Base-by-base conservation (phyloP, 2,113 vertebrate species). In the Toxostoma redivivum region DNA sequence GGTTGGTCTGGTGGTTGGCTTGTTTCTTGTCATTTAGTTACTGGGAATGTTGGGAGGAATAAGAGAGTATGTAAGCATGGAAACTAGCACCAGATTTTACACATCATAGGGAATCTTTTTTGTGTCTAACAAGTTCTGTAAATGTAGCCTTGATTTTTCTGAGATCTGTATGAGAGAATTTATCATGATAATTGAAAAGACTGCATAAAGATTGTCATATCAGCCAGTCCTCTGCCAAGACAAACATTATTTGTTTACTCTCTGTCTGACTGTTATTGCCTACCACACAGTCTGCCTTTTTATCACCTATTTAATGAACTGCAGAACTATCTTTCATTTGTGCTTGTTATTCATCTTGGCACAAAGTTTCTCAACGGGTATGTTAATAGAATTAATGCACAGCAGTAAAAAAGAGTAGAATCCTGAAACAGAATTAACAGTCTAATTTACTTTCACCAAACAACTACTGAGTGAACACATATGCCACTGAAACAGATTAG, bases 361-460 rank as follows among this genome's bases (percentile, higher is more conserved):
- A 85, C 69, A 57, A 82, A 79, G 38, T 85, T 86, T 92, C 84
- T 92, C 72, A 88, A 28, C 0, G 24, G 19, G 22, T 92, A 16
- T 85, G 58, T 82, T 90, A 92, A 79, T 67, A 88, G 69, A 94
- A 95, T 93, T 88, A 89, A 92, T 88, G 64, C 38, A 71, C 44
- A 74, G 69, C 42, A 74, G 35, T 86, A 74, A 93, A 93, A 73
- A 28, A 78, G 42, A 96, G 44, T 58, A 65, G 76, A 92, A 89
- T 92, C n/a, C 40, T 11, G 16, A 86, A 93, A 50, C 31, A 80
- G 79, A 92, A 90, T 71, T 92, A 85, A 40, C 62, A 88, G 58
- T 92, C 73, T 95, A 65, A 91, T 96, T 94, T 90, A 58, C 73
- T 87, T 94, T 91, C 73, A 44, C 56, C 30, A 40, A 87, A 85